A percentile compares a stretch with the other conserved stretches of the same genome.
Evolutionary conservation across 1,140 invertebrate genomes (phyloP).

Genomic region (Bombus impatiens): DNA sequence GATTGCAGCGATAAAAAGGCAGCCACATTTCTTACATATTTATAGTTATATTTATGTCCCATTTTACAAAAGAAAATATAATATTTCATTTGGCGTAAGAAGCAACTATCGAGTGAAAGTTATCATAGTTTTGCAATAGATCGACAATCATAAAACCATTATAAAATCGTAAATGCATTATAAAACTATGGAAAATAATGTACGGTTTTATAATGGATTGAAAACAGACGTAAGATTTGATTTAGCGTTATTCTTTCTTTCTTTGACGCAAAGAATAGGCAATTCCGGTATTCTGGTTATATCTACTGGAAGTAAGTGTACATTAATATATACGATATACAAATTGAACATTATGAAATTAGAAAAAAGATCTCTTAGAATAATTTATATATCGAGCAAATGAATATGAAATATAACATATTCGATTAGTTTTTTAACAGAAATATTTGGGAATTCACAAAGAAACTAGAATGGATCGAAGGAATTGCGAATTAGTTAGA

Average conservation of each 20-base stretch:
- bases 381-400: no score
- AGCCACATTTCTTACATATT: no score
- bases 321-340: no score
- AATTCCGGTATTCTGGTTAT: no score
- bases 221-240: neutral
- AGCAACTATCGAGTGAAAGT: neutral
- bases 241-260: no score
- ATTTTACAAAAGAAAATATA: neutral
- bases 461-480: neutral
- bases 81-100: neutral
- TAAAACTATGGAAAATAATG: neutral
- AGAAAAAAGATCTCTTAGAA: no score
- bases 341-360: no score
- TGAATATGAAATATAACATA: neutral
- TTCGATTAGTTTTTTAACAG: no score
- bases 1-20: no score
- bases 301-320: no score
- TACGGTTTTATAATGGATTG: neutral
- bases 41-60: neutral
- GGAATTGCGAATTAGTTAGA: neutral
- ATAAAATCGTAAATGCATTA: neutral
- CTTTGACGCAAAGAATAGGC: no score
- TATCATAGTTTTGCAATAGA: neutral
- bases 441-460: neutral
- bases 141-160: neutral